Conservation (phyloP, 2,888 invertebrate genomes). For the Stegana nigrithorax region DNA sequence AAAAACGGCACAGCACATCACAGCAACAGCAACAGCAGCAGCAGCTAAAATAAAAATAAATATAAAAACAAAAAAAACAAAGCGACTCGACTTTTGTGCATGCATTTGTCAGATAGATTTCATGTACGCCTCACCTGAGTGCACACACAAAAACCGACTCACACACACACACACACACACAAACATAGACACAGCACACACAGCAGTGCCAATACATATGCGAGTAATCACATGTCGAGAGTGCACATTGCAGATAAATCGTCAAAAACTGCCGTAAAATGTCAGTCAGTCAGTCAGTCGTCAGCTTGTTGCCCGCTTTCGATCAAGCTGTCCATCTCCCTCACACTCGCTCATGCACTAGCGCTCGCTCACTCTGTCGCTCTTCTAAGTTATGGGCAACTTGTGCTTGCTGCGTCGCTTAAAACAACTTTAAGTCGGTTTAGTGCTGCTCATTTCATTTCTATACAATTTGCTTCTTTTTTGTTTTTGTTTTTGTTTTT, state of each 20-base stretch:
- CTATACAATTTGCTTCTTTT: slow-evolving; percentile 21
- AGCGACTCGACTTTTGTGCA: slow-evolving; percentile 34
- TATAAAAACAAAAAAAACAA: no score
- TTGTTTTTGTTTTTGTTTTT: neutral
- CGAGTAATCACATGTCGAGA: slow-evolving; percentile 16
- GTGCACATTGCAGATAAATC: slow-evolving; percentile 20
- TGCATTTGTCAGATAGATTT: slow-evolving; percentile 61
- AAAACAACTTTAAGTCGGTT: neutral
- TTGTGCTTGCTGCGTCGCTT: neutral
- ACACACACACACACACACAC: neutral
- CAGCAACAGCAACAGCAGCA: neutral
- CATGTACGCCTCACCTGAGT: slow-evolving; percentile 40
- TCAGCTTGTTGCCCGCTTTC: slow-evolving; percentile 24
- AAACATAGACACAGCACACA: neutral
- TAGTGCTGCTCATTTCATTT: neutral
- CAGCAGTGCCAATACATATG: neutral
- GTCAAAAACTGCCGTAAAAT: slow-evolving; percentile 46
- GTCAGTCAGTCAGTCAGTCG: slow-evolving; percentile 51
- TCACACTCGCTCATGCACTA: no score
- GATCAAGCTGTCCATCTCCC: no score
- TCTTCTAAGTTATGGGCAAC: no score
- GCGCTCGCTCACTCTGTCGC: no score
- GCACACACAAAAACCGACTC: neutral
- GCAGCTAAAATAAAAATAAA: no score
- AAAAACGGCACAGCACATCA: slow-evolving; percentile 24